These are phyloP conservation scores for Acanthisitta chloris DNA, from an alignment of 2,113 vertebrate genomes.

Conservation along the genomic window DNA sequence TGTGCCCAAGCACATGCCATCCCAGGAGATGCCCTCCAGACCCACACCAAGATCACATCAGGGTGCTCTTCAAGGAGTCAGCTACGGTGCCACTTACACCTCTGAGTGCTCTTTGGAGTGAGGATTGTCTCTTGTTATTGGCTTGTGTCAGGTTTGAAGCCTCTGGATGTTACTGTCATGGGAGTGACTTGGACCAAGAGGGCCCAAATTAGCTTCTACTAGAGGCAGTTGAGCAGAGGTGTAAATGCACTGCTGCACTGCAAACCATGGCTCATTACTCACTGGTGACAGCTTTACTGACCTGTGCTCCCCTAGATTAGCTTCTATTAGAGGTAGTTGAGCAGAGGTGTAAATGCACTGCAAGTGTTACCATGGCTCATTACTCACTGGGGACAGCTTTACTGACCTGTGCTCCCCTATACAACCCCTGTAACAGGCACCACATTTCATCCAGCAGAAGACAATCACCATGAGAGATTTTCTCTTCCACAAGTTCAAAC, in stretches of 20 bases:
- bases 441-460: not conserved
- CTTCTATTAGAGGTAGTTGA: not conserved
- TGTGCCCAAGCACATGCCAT: not conserved
- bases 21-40: not conserved
- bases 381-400: not conserved
- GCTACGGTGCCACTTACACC: not conserved
- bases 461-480: not conserved
- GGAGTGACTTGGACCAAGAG: not conserved
- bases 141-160: not conserved
- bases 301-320: fast-evolving
- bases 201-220: not conserved
- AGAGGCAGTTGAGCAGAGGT: not conserved
- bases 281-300: not conserved
- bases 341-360: not conserved
- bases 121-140: not conserved
- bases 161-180: not conserved
- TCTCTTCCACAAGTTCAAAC: not conserved
- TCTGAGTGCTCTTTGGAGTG: not conserved
- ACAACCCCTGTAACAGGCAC: not conserved
- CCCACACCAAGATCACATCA: not conserved
- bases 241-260: not conserved
- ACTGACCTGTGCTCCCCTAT: fast-evolving
- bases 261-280: not conserved
- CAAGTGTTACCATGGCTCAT: not conserved
- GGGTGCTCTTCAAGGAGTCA: not conserved